These are phyloP conservation scores for Marmota monax DNA, from an alignment of 2,113 vertebrate genomes.

Conservation along the genomic window DNA sequence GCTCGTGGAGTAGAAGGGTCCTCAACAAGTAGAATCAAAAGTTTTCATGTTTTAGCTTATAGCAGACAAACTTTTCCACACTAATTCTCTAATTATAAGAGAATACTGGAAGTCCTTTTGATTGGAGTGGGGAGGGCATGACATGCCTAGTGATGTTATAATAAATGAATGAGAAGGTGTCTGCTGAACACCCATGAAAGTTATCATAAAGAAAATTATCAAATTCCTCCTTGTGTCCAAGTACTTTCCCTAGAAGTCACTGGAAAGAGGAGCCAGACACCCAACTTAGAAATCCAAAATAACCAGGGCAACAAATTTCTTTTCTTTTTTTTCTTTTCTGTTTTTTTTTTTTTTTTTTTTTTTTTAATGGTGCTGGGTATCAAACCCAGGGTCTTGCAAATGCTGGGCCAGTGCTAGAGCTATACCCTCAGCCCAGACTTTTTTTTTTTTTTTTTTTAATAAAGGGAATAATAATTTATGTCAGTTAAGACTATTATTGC, in stretches of 20 bases:
- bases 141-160: neutral
- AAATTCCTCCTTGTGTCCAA: neutral
- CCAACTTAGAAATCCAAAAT: neutral
- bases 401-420: neutral
- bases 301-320: neutral
- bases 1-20: conserved; percentile 92
- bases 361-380: neutral
- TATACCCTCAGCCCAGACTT: neutral
- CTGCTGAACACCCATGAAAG: neutral
- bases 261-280: neutral
- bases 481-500: neutral
- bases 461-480: neutral
- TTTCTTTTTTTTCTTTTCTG: no score
- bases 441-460: neutral
- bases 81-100: neutral
- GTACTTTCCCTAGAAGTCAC: neutral
- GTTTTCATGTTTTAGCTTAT: neutral
- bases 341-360: no score
- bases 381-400: neutral
- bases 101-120: neutral
- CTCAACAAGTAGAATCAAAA: conserved; percentile 81
- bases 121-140: neutral
- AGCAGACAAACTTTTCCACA: neutral
- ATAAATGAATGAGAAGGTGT: neutral
- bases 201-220: neutral